Evolutionary conservation across 2,888 invertebrate species (phyloP).

Genomic region (Torymus texanus): DNA sequence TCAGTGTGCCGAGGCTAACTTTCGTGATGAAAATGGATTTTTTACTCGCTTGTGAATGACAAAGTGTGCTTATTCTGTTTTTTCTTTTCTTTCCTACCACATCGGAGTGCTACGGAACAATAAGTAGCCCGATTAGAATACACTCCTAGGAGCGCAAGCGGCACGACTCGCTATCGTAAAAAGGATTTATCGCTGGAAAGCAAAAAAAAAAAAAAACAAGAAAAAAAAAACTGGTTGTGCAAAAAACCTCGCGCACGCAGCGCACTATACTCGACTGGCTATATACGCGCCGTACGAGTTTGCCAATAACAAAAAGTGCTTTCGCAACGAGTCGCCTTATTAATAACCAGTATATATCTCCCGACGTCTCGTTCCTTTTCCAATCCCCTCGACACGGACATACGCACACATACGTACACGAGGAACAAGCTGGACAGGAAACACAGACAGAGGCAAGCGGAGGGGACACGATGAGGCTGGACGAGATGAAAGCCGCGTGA

Average conservation of each 20-base stretch:
- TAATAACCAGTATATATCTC: too few relatives aligned
- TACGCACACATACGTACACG: too few relatives aligned
- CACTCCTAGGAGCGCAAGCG: too few relatives aligned
- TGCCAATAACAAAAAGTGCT: not conserved
- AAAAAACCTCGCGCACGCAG: not conserved
- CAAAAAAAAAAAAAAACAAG: not conserved
- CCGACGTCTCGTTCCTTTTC: not conserved
- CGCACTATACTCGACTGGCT: not conserved
- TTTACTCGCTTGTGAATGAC: not conserved
- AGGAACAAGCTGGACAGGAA: too few relatives aligned
- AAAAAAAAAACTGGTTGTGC: conserved; percentile 3
- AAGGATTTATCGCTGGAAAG: not conserved
- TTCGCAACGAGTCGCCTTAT: not conserved
- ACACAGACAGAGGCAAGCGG: not conserved
- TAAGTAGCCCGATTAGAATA: too few relatives aligned
- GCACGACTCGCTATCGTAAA: too few relatives aligned
- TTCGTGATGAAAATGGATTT: not conserved
- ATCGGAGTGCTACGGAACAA: not conserved
- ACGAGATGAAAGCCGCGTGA: not conserved
- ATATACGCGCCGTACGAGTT: not conserved
- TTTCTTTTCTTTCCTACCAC: not conserved
- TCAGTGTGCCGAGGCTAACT: conserved; percentile 14
- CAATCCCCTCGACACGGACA: not conserved
- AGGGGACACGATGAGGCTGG: not conserved
- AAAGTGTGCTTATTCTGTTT: not conserved